Conservation (phyloP, 2,797 vertebrate genomes). For the Molothrus aeneus region DNA sequence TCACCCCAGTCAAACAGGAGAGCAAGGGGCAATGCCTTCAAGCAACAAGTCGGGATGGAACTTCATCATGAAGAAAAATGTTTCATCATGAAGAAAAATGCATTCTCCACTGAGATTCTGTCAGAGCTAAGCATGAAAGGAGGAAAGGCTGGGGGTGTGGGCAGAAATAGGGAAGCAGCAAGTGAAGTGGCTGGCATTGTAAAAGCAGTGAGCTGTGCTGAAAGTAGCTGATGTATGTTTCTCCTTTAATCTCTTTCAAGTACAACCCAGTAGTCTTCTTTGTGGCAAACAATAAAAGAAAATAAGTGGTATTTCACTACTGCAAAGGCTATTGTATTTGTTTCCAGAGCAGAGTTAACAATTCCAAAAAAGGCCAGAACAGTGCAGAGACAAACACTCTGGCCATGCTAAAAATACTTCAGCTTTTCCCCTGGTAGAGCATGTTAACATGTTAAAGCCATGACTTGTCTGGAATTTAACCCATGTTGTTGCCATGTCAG, state of each 20-base stretch:
- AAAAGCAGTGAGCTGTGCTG: neutral
- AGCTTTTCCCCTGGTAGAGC: constrained; percentile 28
- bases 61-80: neutral
- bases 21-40: neutral
- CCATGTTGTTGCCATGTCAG: neutral
- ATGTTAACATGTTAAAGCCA: constrained; percentile 32
- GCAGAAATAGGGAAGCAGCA: neutral
- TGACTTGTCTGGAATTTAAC: neutral
- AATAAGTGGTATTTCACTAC: neutral
- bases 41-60: fast-evolving
- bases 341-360: constrained; percentile 14
- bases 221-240: neutral
- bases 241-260: neutral
- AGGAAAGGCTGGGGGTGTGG: neutral
- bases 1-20: fast-evolving
- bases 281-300: constrained; percentile 58
- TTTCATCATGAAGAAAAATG: neutral
- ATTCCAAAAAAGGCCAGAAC: constrained; percentile 47
- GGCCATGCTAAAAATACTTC: constrained; percentile 48
- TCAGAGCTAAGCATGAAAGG: neutral
- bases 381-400: neutral
- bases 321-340: constrained; percentile 21
- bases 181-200: neutral
- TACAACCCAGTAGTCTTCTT: neutral
- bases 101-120: neutral